A percentile compares a stretch with the other conserved stretches of the same genome.
phyloP scores from a whole-genome alignment of 2,888 invertebrate genomes.

The Nebria brevicollis region DNA sequence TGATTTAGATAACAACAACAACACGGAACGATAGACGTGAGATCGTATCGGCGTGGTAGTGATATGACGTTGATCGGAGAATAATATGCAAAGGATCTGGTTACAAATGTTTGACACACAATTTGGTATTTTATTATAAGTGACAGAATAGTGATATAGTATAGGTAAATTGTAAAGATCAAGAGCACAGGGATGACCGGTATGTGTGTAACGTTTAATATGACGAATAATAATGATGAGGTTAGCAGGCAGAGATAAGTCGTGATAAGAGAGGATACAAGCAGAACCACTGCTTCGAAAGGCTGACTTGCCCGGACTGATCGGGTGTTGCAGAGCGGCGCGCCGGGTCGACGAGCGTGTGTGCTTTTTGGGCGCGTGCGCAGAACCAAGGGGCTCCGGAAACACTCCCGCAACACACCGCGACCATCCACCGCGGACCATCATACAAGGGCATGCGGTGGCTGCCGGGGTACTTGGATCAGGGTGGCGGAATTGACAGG shows the following conservation, averaged over 20 bases:
- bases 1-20: conserved; percentile 6
- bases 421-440: conserved; percentile 1
- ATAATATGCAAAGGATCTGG: neutral
- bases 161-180: neutral
- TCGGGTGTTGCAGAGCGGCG: conserved; percentile 61
- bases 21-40: conserved; percentile 9
- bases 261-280: conserved; percentile 47
- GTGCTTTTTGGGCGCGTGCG: conserved; percentile 51
- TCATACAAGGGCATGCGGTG: neutral
- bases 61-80: neutral
- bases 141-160: neutral
- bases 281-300: conserved; percentile 69
- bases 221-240: conserved; percentile 28
- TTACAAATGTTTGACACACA: neutral
- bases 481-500: conserved; percentile 16
- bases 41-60: conserved; percentile 6
- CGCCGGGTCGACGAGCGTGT: conserved; percentile 52
- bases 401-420: conserved; percentile 8
- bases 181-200: conserved; percentile 4
- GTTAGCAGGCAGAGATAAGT: conserved; percentile 47
- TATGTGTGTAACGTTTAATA: neutral
- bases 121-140: neutral
- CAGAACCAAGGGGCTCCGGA: conserved; percentile 28
- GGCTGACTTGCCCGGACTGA: conserved; percentile 68
- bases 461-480: neutral